These are phyloP conservation scores for Drosophila nikananu DNA, from an alignment of 1,140 invertebrate species.

Conservation along the genomic window DNA sequence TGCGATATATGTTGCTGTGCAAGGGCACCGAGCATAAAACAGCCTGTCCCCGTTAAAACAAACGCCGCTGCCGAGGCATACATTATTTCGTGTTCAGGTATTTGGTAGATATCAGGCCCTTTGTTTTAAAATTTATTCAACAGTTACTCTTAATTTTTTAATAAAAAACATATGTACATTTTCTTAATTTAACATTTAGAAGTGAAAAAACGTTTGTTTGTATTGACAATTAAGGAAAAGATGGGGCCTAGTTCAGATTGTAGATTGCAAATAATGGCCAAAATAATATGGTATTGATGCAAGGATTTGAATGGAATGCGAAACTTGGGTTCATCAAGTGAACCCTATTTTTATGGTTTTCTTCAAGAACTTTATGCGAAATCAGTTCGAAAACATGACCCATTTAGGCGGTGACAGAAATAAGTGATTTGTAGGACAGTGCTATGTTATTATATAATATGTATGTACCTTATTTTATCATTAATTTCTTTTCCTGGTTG, in stretches of 20 bases:
- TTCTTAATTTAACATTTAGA: not conserved
- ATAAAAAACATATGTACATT: not conserved
- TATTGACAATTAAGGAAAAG: constrained; percentile 8
- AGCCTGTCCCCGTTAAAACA: constrained; percentile 19
- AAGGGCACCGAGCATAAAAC: constrained; percentile 56
- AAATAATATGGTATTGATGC: no score
- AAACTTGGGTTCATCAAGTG: not conserved
- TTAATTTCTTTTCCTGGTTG: not conserved
- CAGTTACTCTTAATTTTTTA: not conserved
- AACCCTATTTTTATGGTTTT: not conserved
- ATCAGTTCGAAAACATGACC: no score
- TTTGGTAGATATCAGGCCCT: not conserved
- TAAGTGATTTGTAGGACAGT: not conserved
- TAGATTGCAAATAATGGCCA: not conserved
- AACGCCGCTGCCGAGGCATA: constrained; percentile 4
- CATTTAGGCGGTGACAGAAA: no score
- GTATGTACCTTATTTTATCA: not conserved
- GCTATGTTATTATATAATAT: not conserved
- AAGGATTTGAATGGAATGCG: no score
- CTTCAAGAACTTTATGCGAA: no score
- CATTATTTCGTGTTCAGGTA: constrained; percentile 6
- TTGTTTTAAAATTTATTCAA: not conserved
- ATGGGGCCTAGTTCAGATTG: not conserved
- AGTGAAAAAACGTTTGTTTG: not conserved
- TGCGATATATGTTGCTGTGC: constrained; percentile 60